Percentiles rank a stretch among this genome's conserved stretches.
These are phyloP conservation scores for Alaudala cheleensis DNA, from an alignment of 2,113 vertebrate genomes.

Conservation along the genomic window DNA sequence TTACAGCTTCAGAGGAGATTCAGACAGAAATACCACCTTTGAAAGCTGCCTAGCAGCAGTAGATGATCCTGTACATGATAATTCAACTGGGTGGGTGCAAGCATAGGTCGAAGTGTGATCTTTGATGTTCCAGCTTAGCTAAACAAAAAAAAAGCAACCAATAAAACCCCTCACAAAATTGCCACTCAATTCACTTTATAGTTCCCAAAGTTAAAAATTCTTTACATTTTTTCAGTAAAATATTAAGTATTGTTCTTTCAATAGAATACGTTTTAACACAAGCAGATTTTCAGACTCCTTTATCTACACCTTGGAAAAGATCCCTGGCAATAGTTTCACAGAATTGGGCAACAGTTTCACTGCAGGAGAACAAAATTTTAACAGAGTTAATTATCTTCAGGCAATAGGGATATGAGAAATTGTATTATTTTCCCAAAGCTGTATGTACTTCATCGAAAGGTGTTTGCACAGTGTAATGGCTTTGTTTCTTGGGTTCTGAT, in stretches of 20 bases:
- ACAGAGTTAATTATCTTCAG: background rate
- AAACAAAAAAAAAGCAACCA: background rate
- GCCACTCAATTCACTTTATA: background rate
- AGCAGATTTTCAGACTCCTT: background rate
- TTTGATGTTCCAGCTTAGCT: background rate
- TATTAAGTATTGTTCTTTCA: background rate
- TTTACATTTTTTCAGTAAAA: background rate
- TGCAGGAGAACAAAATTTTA: background rate
- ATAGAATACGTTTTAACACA: background rate
- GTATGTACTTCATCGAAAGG: background rate
- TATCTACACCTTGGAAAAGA: background rate
- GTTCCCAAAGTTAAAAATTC: background rate
- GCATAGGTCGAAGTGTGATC: background rate
- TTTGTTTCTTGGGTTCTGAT: background rate
- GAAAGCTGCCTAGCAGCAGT: background rate
- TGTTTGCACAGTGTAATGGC: background rate
- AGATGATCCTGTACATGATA: background rate
- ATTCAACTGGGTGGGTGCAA: background rate
- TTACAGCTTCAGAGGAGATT: background rate
- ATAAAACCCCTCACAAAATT: background rate
- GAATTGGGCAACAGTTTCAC: background rate
- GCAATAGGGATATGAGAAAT: background rate
- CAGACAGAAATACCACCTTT: background rate
- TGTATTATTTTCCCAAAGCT: background rate
- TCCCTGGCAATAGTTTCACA: background rate